These are phyloP conservation scores for Pterostichus madidus DNA, from an alignment of 2,888 invertebrate genomes.

Conservation along the genomic window DNA sequence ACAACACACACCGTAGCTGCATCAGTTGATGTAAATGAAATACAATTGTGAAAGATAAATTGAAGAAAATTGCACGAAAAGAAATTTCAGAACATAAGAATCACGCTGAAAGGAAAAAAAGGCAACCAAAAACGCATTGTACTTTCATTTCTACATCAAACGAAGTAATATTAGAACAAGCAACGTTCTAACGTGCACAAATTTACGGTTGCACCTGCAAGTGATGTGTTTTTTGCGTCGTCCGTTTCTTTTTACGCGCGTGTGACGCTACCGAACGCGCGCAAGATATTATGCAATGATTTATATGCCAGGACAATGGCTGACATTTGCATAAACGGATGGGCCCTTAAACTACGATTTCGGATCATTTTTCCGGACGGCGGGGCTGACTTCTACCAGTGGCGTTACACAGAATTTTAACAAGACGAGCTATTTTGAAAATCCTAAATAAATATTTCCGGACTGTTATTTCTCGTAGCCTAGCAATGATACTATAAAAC, in stretches of 20 bases:
- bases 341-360: constrained; percentile 60
- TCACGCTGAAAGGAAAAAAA: too few relatives aligned
- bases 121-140: not conserved
- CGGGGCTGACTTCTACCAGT: not conserved
- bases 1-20: too few relatives aligned
- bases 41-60: too few relatives aligned
- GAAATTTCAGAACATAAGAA: too few relatives aligned
- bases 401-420: not conserved
- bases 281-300: constrained; percentile 64
- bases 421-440: not conserved
- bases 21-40: too few relatives aligned
- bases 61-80: too few relatives aligned
- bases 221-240: constrained; percentile 61
- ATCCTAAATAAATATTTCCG: too few relatives aligned
- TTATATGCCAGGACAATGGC: constrained; percentile 63
- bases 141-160: constrained; percentile 15
- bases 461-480: too few relatives aligned
- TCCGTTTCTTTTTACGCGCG: constrained; percentile 50
- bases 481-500: too few relatives aligned
- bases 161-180: constrained; percentile 27
- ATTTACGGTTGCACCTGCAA: constrained; percentile 63
- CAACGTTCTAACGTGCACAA: constrained; percentile 51
- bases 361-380: constrained; percentile 57
- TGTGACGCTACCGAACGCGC: constrained; percentile 44
- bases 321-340: constrained; percentile 66